These are phyloP conservation scores for Drosophila prostipennis DNA, from an alignment of 2,888 invertebrate genomes.

Conservation along the genomic window DNA sequence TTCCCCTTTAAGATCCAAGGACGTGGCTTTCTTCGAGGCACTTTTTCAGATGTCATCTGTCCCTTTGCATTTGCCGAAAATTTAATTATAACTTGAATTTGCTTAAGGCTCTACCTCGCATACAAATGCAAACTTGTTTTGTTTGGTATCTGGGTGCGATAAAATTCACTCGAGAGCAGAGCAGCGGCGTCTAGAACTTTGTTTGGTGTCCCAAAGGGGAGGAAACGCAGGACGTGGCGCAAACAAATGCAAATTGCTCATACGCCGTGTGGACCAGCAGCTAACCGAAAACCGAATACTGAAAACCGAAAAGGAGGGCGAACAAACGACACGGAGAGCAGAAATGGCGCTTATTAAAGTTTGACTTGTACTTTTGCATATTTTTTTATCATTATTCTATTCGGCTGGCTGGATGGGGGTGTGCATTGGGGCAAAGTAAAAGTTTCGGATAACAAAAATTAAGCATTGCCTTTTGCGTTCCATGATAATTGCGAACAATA, in stretches of 20 bases:
- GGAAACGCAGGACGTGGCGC: slow-evolving; percentile 30
- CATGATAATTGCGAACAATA: slow-evolving; percentile 76
- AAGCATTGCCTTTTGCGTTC: slow-evolving; percentile 66
- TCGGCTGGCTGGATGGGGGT: slow-evolving; percentile 1
- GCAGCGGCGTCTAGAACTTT: slow-evolving; percentile 58
- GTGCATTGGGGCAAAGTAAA: slow-evolving; percentile 56
- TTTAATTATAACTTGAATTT: slow-evolving; percentile 42
- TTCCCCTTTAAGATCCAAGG: background rate
- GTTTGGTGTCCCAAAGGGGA: slow-evolving; percentile 40
- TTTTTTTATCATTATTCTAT: slow-evolving; percentile 16
- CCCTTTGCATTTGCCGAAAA: slow-evolving; percentile 30
- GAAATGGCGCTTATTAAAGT: slow-evolving; percentile 72
- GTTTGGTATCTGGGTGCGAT: slow-evolving; percentile 58
- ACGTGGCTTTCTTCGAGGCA: slow-evolving; percentile 7
- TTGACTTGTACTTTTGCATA: slow-evolving; percentile 64
- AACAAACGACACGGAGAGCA: slow-evolving; percentile 32
- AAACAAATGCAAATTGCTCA: slow-evolving; percentile 71
- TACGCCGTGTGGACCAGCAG: slow-evolving; percentile 63
- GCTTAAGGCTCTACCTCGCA: slow-evolving; percentile 38
- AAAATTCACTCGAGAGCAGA: slow-evolving; percentile 67
- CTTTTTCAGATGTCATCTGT: slow-evolving; percentile 27
- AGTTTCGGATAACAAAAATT: slow-evolving; percentile 63
- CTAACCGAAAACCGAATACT: slow-evolving; percentile 19
- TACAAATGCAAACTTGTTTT: slow-evolving; percentile 40
- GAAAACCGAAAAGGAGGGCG: slow-evolving; percentile 5